These are phyloP conservation scores for Mallateleia sp. DNA, from an alignment of 2,888 invertebrate genomes.

Conservation along the genomic window DNA sequence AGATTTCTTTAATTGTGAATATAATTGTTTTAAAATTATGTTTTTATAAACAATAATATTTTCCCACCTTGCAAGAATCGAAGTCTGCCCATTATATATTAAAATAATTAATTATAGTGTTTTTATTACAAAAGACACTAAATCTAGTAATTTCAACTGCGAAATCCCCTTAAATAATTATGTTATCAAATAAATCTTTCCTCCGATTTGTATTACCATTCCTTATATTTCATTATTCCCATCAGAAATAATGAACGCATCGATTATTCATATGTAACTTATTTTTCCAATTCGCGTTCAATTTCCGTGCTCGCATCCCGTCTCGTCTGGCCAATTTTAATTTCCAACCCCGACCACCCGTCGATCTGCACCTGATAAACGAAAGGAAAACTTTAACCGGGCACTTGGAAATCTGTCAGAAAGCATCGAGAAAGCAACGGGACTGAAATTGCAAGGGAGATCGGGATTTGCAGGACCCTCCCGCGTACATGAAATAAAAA, in stretches of 20 bases:
- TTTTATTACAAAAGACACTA: no score
- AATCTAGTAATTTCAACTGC: no score
- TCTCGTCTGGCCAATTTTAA: slow-evolving; percentile 43
- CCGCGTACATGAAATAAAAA: slow-evolving; percentile 54
- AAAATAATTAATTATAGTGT: no score
- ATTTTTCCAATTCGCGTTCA: slow-evolving; percentile 23
- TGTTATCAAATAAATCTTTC: no score
- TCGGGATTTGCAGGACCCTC: slow-evolving; percentile 57
- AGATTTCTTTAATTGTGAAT: no score
- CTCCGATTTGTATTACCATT: no score
- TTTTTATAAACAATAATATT: no score
- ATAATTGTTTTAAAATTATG: no score
- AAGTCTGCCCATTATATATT: no score
- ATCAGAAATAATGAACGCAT: not conserved
- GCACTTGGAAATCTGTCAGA: slow-evolving; percentile 39
- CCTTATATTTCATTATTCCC: no score
- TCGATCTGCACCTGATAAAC: not conserved
- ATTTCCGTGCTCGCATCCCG: slow-evolving; percentile 26
- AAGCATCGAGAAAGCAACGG: slow-evolving; percentile 19
- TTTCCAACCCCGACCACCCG: slow-evolving; percentile 29
- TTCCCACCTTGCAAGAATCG: no score
- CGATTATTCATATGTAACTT: not conserved
- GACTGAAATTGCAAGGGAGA: slow-evolving; percentile 23
- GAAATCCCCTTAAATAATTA: no score
- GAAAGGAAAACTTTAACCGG: slow-evolving; percentile 8